Conservation (phyloP, 2,113 vertebrate genomes). For the Chloroceryle aenea region DNA sequence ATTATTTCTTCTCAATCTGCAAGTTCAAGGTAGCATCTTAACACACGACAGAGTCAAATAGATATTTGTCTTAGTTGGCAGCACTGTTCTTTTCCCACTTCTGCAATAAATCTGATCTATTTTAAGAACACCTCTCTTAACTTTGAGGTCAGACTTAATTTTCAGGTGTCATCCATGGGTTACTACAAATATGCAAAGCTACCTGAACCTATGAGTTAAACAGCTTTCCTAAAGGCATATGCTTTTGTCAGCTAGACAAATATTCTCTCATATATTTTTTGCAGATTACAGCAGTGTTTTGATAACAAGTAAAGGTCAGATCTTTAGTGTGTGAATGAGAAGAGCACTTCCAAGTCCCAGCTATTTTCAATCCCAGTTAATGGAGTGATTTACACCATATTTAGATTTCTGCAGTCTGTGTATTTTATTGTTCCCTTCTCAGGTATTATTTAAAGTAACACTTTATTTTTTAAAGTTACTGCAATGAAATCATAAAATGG, state of each 20-base stretch:
- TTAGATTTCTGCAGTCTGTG: neutral
- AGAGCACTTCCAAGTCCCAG: neutral
- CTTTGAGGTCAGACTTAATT: slow-evolving; percentile 42
- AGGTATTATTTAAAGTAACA: neutral
- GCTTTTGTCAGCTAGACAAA: slow-evolving; percentile 26
- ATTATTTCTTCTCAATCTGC: slow-evolving; percentile 61
- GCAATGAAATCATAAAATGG: neutral
- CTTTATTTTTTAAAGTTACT: neutral
- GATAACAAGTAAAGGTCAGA: neutral
- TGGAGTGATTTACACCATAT: neutral
- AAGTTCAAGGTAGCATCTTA: slow-evolving; percentile 61
- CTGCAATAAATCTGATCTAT: slow-evolving; percentile 35
- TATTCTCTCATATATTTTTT: slow-evolving; percentile 13
- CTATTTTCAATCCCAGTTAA: neutral
- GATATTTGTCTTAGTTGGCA: neutral
- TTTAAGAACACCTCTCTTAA: slow-evolving; percentile 48
- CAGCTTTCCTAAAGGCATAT: slow-evolving; percentile 36
- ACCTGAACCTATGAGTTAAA: slow-evolving; percentile 34
- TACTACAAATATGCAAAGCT: slow-evolving; percentile 30
- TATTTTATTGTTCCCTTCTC: slow-evolving; percentile 35
- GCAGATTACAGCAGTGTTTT: slow-evolving; percentile 10
- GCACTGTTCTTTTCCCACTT: neutral
- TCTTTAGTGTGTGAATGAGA: neutral
- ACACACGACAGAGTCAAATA: slow-evolving; percentile 2
- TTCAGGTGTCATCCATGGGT: slow-evolving; percentile 27